Evolutionary conservation across 1,140 invertebrate genomes (phyloP).

Genomic region (Homalodisca vitripennis): DNA sequence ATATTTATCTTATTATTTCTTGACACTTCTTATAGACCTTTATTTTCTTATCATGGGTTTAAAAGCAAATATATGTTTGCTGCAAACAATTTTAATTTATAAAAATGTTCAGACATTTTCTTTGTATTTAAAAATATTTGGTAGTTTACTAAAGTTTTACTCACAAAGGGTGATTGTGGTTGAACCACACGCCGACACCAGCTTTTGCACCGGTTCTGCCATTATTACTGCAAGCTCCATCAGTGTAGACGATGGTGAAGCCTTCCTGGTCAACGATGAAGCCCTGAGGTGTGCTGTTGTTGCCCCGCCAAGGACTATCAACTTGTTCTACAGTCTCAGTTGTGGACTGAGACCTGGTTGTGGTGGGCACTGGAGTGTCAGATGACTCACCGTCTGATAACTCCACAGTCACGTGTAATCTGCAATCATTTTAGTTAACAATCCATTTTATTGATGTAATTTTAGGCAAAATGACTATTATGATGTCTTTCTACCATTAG

Average conservation of each 20-base stretch:
- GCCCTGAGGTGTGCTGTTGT: not conserved
- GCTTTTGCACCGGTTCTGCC: conserved; percentile 70
- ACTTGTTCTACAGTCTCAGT: not conserved
- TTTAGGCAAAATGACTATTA: no score
- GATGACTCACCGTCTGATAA: not conserved
- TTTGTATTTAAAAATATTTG: no score
- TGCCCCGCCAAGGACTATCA: not conserved
- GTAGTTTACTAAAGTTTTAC: no score
- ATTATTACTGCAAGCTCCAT: conserved; percentile 85
- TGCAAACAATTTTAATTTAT: no score
- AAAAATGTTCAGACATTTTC: no score
- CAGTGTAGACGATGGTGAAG: conserved; percentile 81
- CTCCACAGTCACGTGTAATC: not conserved
- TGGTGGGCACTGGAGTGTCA: not conserved
- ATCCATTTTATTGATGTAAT: not conserved
- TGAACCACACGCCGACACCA: conserved; percentile 97
- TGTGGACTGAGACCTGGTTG: conserved; percentile 15
- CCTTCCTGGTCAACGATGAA: conserved; percentile 48
- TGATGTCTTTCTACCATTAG: no score
- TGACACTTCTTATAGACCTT: no score
- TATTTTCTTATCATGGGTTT: no score
- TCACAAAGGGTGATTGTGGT: conserved; percentile 70
- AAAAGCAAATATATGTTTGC: no score
- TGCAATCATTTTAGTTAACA: not conserved
- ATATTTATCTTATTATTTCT: no score